Conservation (phyloP, 2,888 invertebrate genomes). For the Synanthedon vespiformis region DNA sequence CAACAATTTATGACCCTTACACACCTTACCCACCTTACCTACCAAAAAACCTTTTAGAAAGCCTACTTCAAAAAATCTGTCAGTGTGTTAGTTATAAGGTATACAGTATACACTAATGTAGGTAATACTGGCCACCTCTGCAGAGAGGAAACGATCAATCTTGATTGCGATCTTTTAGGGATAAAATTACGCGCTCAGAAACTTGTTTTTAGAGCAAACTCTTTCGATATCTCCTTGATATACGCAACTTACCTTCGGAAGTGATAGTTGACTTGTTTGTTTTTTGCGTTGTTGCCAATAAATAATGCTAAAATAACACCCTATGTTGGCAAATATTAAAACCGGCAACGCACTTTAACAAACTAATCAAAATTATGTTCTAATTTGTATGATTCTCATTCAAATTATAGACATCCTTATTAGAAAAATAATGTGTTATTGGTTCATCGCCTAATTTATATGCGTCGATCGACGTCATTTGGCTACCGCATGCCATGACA, state of each 20-base stretch:
- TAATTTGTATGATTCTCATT: no score
- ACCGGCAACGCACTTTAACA: no score
- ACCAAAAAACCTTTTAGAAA: no score
- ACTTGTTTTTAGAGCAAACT: slow-evolving; percentile 18
- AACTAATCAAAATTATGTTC: no score
- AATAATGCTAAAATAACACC: background rate
- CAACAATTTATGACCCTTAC: no score
- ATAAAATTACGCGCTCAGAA: slow-evolving; percentile 19
- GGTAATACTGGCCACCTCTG: slow-evolving; percentile 7
- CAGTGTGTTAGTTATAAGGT: no score
- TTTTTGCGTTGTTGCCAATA: background rate
- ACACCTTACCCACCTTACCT: no score
- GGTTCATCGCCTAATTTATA: slow-evolving; percentile 37
- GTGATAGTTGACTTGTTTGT: slow-evolving; percentile 2
- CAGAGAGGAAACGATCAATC: slow-evolving; percentile 28
- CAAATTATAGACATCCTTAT: background rate
- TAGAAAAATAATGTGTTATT: background rate
- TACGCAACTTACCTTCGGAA: background rate
- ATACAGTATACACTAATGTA: no score
- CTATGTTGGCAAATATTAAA: slow-evolving; percentile 2
- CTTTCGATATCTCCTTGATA: slow-evolving; percentile 1
- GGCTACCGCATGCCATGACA: slow-evolving; percentile 45
- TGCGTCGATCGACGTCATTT: slow-evolving; percentile 36
- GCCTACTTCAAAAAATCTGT: no score
- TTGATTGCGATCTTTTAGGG: slow-evolving; percentile 28